phyloP scores from a whole-genome alignment of 2,797 vertebrate genomes.

The Passerculus sandwichensis region DNA sequence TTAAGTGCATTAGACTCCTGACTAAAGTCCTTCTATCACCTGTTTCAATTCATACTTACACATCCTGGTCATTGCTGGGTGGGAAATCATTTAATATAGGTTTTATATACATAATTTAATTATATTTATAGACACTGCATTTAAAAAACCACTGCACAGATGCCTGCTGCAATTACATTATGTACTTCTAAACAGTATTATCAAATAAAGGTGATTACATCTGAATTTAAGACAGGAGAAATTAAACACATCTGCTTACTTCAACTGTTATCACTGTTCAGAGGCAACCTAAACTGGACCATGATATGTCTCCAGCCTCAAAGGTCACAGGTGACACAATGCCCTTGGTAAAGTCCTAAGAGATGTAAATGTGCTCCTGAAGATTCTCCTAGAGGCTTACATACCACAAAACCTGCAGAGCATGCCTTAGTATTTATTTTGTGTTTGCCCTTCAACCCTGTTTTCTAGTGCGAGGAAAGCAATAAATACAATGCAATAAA shows the following conservation, averaged over 20 bases:
- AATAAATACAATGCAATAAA: background rate
- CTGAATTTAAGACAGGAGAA: background rate
- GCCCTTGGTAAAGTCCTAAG: background rate
- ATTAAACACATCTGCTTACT: background rate
- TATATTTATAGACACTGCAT: background rate
- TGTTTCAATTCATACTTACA: background rate
- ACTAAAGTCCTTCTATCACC: background rate
- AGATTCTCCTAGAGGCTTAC: background rate
- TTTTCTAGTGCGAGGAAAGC: background rate
- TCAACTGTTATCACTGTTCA: background rate
- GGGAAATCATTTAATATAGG: fast-evolving
- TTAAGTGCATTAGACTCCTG: background rate
- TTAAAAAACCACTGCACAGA: background rate
- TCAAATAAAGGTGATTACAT: background rate
- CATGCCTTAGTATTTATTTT: background rate
- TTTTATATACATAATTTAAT: background rate
- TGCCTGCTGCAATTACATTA: background rate
- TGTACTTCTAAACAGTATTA: background rate
- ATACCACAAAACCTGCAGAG: background rate
- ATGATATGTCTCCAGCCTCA: background rate
- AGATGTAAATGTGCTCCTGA: background rate
- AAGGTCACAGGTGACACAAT: background rate
- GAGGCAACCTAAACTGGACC: background rate
- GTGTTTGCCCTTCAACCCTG: background rate
- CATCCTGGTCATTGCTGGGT: fast-evolving